Conservation (phyloP, 2,113 vertebrate species). For the Damaliscus lunatus region DNA sequence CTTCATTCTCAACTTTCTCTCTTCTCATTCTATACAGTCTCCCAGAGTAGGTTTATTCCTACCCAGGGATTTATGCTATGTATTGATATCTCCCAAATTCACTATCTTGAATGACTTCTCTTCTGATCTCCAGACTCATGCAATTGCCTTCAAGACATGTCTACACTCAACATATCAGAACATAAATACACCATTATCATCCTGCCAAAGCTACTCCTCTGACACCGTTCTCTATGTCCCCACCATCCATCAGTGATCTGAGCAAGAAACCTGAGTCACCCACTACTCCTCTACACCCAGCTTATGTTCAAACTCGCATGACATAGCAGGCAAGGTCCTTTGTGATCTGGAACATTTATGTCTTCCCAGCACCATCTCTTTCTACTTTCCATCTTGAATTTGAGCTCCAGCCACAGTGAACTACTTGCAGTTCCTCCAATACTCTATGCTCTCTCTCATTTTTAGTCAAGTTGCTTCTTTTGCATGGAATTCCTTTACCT, state of each 20-base stretch:
- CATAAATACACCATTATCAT: neutral
- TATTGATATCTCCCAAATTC: neutral
- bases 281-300: neutral
- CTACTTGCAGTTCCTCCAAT: neutral
- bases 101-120: neutral
- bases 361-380: neutral
- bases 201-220: neutral
- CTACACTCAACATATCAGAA: neutral
- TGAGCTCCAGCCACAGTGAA: neutral
- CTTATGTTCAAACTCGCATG: neutral
- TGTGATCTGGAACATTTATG: neutral
- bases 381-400: neutral
- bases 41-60: neutral
- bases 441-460: neutral
- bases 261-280: neutral
- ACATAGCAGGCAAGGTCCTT: neutral
- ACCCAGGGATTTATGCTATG: neutral
- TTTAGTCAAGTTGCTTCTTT: neutral
- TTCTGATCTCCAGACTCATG: neutral
- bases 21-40: neutral
- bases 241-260: neutral
- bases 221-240: neutral
- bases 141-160: neutral
- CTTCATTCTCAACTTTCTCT: neutral
- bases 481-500: neutral